These are phyloP conservation scores for Sciaenops ocellatus DNA, from an alignment of 2,797 vertebrate species.

Conservation along the genomic window DNA sequence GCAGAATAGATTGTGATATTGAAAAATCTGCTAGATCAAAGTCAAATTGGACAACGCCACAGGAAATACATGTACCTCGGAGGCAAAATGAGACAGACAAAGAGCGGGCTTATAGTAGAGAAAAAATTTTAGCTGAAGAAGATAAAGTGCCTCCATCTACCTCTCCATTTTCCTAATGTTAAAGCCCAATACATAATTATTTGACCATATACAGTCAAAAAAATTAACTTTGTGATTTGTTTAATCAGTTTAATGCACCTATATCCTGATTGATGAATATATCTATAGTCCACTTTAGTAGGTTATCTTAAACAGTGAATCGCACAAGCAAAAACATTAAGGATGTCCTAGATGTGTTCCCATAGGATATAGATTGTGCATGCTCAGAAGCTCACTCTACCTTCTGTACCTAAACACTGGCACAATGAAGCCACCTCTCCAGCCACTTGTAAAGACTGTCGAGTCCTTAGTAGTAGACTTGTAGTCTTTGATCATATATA, in stretches of 20 bases:
- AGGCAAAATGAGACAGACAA: slow-evolving; percentile 15
- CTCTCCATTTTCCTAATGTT: background rate
- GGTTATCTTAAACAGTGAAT: too few relatives aligned
- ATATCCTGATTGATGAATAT: too few relatives aligned
- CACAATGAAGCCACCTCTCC: too few relatives aligned
- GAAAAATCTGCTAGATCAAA: slow-evolving; percentile 56
- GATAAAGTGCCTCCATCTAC: background rate
- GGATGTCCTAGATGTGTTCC: too few relatives aligned
- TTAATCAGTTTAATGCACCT: too few relatives aligned
- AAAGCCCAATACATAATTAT: background rate
- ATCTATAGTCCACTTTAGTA: too few relatives aligned
- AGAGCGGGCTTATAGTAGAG: slow-evolving; percentile 20
- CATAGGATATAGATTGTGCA: too few relatives aligned
- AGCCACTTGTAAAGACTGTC: background rate
- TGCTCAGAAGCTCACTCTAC: too few relatives aligned
- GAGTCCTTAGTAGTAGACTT: background rate
- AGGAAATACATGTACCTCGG: slow-evolving; percentile 20
- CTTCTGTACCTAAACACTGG: too few relatives aligned
- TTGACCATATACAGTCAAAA: background rate
- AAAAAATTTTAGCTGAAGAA: slow-evolving; percentile 8
- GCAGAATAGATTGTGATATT: slow-evolving; percentile 23
- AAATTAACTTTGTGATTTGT: too few relatives aligned
- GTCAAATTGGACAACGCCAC: slow-evolving; percentile 35
- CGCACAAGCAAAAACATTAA: too few relatives aligned
- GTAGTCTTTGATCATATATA: background rate